Base-by-base conservation (phyloP, 53 echinoderm and acorn worm species). In the Stichopus horrens region DNA sequence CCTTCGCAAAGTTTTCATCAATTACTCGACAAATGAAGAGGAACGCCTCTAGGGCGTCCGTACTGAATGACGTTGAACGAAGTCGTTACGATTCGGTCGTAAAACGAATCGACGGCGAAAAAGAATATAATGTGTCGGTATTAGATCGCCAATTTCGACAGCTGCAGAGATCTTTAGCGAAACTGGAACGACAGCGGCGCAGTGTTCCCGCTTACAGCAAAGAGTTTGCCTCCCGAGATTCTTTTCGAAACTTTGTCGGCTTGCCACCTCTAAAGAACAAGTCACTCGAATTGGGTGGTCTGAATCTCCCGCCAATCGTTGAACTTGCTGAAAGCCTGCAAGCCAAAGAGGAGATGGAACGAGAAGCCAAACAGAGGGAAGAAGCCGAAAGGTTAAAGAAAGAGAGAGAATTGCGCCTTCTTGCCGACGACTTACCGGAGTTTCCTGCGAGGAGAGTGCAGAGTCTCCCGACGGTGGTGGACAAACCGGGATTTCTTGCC, bases 31-130 rank as follows among this genome's bases (percentile, higher is more conserved):
- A 96, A 76, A 91, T 93, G n/a, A 92, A 94, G 86, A 93, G 96
- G 52, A 96, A 91, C 74, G 94, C 93, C 9, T 91, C 93, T 8
- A 76, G 96, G 58, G 93, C 93, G 53, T 96, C 94, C 52, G 94
- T 96, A 20, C 88, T 96, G 76, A 96, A 96, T 86, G 96, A 96
- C 53, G 96, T 96, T 10, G 96, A 96, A 63, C 88, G 93, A 11
- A 93, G 93, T 53, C 94, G 96, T 23, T 92, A 95, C 65, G 89
- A 90, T 54, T 88, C 89, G 60, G 88, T 94, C 52, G 89, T 96
- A 63, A 91, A 93, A 87, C 88, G 94, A 14, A 94, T 96, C 54
- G 96, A 96, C 63, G 93, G 92, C 5, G 94, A 96, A 65, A 83
- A 80, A 16, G 90, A 90, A 4, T 94, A 94, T 77, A 91, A 92